Conservation (phyloP, 2,113 vertebrate genomes). For the Connochaetes taurinus region DNA sequence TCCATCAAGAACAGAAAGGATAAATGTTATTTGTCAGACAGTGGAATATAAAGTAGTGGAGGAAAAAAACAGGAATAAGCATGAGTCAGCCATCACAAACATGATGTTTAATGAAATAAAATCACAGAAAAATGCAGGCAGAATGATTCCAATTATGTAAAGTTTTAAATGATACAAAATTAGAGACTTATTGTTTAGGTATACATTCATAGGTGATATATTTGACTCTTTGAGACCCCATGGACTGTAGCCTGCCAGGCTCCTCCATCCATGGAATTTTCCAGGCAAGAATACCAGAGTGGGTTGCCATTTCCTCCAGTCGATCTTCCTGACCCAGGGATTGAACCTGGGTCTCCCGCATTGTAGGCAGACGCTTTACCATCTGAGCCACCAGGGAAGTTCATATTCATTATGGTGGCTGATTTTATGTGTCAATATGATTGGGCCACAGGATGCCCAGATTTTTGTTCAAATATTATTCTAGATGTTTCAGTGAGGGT, state of each 20-base stretch:
- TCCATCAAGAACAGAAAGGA: background rate
- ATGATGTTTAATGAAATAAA: background rate
- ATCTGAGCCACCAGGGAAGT: too few relatives aligned
- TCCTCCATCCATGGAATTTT: too few relatives aligned
- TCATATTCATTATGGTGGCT: background rate
- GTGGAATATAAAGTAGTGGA: background rate
- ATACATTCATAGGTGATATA: background rate
- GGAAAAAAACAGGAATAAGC: background rate
- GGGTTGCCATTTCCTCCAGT: too few relatives aligned
- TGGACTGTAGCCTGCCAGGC: too few relatives aligned
- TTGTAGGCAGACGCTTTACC: too few relatives aligned
- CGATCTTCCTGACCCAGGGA: too few relatives aligned
- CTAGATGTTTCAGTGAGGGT: background rate
- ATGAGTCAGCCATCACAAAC: background rate
- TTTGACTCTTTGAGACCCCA: accelerated
- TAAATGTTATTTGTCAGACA: background rate
- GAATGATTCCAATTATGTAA: background rate
- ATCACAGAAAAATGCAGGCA: background rate
- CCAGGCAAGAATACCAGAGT: too few relatives aligned
- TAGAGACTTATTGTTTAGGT: background rate
- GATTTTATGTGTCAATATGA: background rate
- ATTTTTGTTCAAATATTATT: background rate
- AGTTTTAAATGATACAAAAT: background rate
- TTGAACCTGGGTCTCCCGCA: too few relatives aligned
- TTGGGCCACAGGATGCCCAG: background rate